Evolutionary conservation across 2,113 vertebrate genomes (phyloP).

Genomic region (Rhea americana): DNA sequence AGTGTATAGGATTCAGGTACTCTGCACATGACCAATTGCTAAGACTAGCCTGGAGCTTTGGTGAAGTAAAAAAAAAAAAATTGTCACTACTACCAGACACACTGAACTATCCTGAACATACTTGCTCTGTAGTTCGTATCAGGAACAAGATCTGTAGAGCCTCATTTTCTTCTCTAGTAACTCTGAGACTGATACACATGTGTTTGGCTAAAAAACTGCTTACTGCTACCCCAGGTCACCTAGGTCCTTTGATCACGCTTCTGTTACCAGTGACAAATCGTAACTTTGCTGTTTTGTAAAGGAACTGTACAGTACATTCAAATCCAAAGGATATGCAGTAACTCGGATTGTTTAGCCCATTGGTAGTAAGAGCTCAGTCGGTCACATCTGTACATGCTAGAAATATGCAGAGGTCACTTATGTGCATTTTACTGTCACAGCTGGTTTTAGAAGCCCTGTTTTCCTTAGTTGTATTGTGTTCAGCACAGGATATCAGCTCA

Average conservation of each 20-base stretch:
- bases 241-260: background rate
- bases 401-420: fast-evolving
- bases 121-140: fast-evolving
- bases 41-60: background rate
- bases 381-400: slow-evolving; percentile 72
- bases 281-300: background rate
- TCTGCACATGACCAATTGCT: fast-evolving
- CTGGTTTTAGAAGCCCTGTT: background rate
- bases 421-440: background rate
- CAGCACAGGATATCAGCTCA: background rate
- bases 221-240: fast-evolving
- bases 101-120: background rate
- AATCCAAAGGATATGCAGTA: slow-evolving; percentile 67
- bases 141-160: background rate
- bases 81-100: too few species aligned
- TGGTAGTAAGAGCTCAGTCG: slow-evolving; percentile 69
- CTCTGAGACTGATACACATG: background rate
- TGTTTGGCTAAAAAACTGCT: background rate
- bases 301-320: slow-evolving; percentile 73
- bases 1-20: fast-evolving
- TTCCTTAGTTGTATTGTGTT: background rate
- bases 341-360: slow-evolving; percentile 70
- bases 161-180: background rate
- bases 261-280: background rate
- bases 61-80: background rate